Base-by-base conservation (phyloP, 1,140 invertebrate genomes). In the Euura lappo region DNA sequence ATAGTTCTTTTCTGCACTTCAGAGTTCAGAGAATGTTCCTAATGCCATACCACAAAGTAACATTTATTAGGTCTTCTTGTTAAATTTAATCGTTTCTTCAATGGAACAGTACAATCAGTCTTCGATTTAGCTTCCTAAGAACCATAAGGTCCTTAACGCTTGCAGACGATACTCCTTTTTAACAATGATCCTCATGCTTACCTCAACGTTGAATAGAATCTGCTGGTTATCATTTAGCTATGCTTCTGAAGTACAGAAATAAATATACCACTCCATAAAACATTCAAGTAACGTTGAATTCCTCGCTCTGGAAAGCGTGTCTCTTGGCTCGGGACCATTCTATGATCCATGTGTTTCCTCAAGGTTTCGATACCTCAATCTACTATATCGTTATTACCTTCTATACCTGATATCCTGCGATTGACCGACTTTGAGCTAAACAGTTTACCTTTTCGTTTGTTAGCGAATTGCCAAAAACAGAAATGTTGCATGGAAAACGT, bases 191-290 rank as follows among this genome's bases (percentile, higher is more conserved):
- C 51, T 60, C 51, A 60, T 60, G 51, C 51, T 60, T 60, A 60
- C 51, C 51, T 60, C 51, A 60, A 60, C 13, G 51, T 11, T 60
- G 51, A 51, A 51, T 51, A 51, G 7, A 51, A 51, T n/a, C 47
- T n/a, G 11, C 3, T 60, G 51, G 51, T n/a, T 11, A 60, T 60
- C 13, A 60, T 60, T 60, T 60, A 60, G 13, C 51, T 60, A 11
- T 60, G 51, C 51, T 60, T 60, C 51, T 60, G 51, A 60, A 60
- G 51, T 60, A 60, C 51, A 60, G 51, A 60, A 60, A 60, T 60
- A 60, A 60, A 60, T 60, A 60, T 60, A 60, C 51, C 51, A 60
- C 51, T 8, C 51, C 10, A 60, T 60, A n/a, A 60, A 60, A 60
- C 13, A 11, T 60, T 60, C 5, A n/a, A 60, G 51, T 60, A 60